phyloP scores from a whole-genome alignment of 2,113 vertebrate species.

The Xenotilapia longispinis region DNA sequence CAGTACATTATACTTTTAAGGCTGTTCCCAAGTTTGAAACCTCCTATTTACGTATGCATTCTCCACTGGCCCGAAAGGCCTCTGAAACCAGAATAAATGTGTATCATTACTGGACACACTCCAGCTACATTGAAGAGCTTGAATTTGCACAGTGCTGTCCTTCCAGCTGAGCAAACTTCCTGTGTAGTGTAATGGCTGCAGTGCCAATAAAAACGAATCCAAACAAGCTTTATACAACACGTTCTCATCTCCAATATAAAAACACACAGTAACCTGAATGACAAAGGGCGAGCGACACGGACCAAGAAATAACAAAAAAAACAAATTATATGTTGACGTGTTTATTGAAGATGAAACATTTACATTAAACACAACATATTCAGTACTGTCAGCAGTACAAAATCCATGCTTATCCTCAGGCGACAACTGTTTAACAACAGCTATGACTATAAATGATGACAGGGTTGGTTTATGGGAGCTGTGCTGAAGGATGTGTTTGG shows the following conservation, averaged over 20 bases:
- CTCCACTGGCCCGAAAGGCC: background rate
- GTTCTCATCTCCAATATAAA: background rate
- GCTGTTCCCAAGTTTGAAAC: background rate
- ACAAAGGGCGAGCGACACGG: accelerated
- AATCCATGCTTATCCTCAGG: background rate
- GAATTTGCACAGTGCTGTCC: background rate
- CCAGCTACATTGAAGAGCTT: background rate
- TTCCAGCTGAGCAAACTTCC: background rate
- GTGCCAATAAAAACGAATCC: background rate
- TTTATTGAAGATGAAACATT: constrained; percentile 35
- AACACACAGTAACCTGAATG: background rate
- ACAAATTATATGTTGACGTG: background rate
- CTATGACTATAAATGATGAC: background rate
- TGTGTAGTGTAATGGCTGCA: background rate
- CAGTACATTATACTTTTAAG: background rate
- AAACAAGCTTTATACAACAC: background rate
- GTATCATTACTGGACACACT: background rate
- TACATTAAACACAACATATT: background rate
- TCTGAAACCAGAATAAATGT: background rate
- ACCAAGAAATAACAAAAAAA: background rate
- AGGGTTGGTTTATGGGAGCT: background rate
- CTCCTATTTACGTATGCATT: background rate
- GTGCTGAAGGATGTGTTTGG: background rate
- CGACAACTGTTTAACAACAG: background rate
- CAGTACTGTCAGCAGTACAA: background rate